These are phyloP conservation scores for Geopemphigus sp. DNA, from an alignment of 1,140 invertebrate species.

Conservation along the genomic window DNA sequence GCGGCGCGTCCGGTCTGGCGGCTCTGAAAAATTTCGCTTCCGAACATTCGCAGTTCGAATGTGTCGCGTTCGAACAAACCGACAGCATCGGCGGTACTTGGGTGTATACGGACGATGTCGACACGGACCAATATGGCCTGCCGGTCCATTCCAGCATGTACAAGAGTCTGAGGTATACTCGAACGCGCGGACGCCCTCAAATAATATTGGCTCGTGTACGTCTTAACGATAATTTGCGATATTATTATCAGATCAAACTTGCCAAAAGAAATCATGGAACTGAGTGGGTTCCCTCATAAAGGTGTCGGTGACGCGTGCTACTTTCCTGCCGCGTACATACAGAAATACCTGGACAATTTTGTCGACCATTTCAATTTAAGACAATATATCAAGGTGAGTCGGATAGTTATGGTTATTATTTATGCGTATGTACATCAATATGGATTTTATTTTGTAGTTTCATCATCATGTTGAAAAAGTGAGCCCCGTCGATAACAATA, in stretches of 20 bases:
- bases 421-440: not conserved
- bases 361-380: conserved; percentile 69
- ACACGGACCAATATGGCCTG: conserved; percentile 70
- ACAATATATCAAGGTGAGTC: conserved; percentile 67
- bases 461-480: conserved; percentile 64
- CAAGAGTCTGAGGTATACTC: conserved; percentile 69
- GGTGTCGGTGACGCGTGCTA: conserved; percentile 68
- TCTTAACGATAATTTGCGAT: conserved; percentile 52
- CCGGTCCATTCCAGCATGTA: conserved; percentile 89
- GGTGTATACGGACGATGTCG: conserved; percentile 73
- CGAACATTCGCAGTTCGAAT: conserved; percentile 55
- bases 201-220: too few species aligned
- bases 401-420: not conserved
- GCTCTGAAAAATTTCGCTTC: conserved; percentile 59
- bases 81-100: conserved; percentile 80
- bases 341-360: conserved; percentile 77
- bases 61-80: conserved; percentile 68
- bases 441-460: conserved; percentile 58
- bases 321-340: conserved; percentile 73
- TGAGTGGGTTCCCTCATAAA: conserved; percentile 70
- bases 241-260: conserved; percentile 69
- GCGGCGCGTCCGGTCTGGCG: conserved; percentile 66
- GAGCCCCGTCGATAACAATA: conserved; percentile 60
- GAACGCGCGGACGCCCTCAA: not conserved
- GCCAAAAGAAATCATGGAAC: conserved; percentile 78